These are phyloP conservation scores for Panorpa germanica DNA, from an alignment of 2,888 invertebrate genomes.

Conservation along the genomic window DNA sequence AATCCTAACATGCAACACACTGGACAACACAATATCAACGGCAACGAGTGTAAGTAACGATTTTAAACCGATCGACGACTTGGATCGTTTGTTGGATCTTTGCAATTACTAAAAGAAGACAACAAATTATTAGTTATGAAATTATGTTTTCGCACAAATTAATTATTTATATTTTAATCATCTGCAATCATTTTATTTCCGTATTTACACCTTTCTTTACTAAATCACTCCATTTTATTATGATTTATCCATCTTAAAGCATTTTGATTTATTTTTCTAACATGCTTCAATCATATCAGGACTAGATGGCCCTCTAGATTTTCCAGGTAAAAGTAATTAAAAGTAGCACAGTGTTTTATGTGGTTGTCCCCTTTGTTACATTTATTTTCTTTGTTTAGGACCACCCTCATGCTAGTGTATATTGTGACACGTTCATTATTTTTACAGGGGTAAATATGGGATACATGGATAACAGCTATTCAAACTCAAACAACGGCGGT, in stretches of 20 bases:
- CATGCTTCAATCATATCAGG: conserved; percentile 12
- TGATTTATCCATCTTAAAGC: no score
- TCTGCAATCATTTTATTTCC: no score
- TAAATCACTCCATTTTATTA: no score
- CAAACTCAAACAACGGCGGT: conserved; percentile 87
- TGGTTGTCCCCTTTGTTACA: neutral
- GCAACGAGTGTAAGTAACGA: conserved; percentile 53
- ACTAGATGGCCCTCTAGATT: conserved; percentile 14
- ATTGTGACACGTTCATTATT: conserved; percentile 9
- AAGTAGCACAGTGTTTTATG: conserved; percentile 2
- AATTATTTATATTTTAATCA: no score
- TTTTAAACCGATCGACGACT: no score
- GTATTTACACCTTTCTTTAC: no score
- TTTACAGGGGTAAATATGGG: conserved; percentile 67
- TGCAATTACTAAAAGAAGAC: no score
- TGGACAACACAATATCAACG: conserved; percentile 48
- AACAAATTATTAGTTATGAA: no score
- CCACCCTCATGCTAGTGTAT: no score
- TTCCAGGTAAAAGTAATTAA: conserved; percentile 13
- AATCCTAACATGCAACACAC: conserved; percentile 44
- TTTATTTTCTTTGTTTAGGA: no score
- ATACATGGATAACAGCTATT: conserved; percentile 81
- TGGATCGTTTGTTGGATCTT: no score
- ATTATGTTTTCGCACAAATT: no score
- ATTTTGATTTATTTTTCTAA: conserved; percentile 10